Evolutionary conservation across 2,113 vertebrate species (phyloP).

Genomic region (Tapirus terrestris): DNA sequence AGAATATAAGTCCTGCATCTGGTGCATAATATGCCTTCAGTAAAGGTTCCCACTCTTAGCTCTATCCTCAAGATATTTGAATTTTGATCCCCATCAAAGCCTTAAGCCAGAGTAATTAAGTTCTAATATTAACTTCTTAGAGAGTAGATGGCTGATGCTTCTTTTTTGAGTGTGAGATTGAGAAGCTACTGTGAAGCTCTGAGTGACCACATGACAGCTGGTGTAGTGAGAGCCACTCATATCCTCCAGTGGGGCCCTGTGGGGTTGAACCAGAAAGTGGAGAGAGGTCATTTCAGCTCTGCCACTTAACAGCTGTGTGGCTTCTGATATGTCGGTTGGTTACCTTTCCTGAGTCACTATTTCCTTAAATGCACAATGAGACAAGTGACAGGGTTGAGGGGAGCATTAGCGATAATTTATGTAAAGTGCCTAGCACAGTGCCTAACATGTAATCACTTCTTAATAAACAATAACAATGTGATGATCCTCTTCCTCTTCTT

Average conservation of each 20-base stretch:
- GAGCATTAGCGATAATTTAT: neutral
- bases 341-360: neutral
- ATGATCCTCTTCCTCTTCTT: neutral
- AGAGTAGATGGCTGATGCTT: neutral
- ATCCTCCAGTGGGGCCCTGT: neutral
- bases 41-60: neutral
- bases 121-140: neutral
- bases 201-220: neutral
- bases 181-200: neutral
- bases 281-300: neutral
- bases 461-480: neutral
- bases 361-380: slow-evolving; percentile 25
- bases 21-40: neutral
- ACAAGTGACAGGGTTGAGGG: neutral
- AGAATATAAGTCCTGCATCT: neutral
- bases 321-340: neutral
- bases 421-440: neutral
- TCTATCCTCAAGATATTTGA: neutral
- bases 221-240: neutral
- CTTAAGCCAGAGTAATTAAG: neutral
- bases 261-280: neutral
- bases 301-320: neutral
- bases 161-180: neutral
- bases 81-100: neutral
- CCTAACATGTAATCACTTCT: neutral